Evolutionary conservation across 2,113 vertebrate species (phyloP).

Genomic region (Forbesichthys papilliferus): DNA sequence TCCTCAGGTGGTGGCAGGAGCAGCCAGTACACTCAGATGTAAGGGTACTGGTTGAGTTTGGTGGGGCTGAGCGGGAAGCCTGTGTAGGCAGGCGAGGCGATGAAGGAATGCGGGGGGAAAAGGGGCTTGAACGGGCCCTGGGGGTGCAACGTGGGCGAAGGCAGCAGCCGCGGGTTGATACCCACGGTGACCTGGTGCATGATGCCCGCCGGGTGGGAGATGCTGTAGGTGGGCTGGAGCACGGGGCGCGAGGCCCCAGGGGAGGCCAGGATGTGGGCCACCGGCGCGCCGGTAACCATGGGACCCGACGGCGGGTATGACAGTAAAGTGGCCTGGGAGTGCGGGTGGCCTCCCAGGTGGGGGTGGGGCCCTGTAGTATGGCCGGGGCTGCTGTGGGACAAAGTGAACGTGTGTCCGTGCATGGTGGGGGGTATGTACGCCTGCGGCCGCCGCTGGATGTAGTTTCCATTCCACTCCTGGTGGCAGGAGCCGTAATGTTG

Average conservation of each 20-base stretch:
- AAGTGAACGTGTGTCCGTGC: conserved; percentile 85
- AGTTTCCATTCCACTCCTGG: conserved; percentile 97
- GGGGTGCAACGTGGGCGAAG: conserved; percentile 89
- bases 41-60: conserved; percentile 97
- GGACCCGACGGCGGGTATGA: conserved; percentile 85
- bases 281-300: conserved; percentile 84
- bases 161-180: conserved; percentile 91
- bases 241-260: conserved; percentile 88
- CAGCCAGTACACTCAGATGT: conserved; percentile 82
- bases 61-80: conserved; percentile 95
- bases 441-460: conserved; percentile 87
- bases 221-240: conserved; percentile 85
- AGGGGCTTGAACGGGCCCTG: conserved; percentile 95
- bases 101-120: conserved; percentile 92
- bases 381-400: conserved; percentile 91
- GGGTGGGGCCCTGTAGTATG: conserved; percentile 83
- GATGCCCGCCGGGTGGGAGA: conserved; percentile 85
- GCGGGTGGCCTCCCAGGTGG: conserved; percentile 85
- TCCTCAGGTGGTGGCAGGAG: conserved; percentile 62
- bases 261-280: conserved; percentile 93
- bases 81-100: conserved; percentile 92
- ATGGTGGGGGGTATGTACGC: conserved; percentile 87
- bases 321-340: conserved; percentile 84
- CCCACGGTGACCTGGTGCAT: conserved; percentile 94
- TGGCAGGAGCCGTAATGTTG: conserved; percentile 88